Percentiles rank a stretch among this genome's conserved stretches.
Conservation (phyloP, 2,113 vertebrate genomes). For the Amphiprion ocellaris region DNA sequence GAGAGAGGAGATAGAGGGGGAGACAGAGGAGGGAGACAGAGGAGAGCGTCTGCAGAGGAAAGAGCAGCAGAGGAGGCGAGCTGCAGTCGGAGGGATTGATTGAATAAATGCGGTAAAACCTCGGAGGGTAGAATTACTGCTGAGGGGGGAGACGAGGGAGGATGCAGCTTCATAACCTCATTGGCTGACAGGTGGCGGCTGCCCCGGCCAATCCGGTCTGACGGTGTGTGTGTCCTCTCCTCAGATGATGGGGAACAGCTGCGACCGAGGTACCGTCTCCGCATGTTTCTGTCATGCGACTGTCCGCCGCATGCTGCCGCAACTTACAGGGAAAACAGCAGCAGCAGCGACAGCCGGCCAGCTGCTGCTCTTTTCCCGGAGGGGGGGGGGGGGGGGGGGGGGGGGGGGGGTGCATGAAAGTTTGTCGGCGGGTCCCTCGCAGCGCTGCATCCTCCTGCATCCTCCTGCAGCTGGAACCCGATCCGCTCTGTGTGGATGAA, state of each 20-base stretch:
- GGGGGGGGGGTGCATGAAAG: constrained; percentile 44
- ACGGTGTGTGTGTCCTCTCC: constrained; percentile 72
- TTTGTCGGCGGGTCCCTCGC: constrained; percentile 37
- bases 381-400: neutral
- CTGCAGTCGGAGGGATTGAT: constrained; percentile 90
- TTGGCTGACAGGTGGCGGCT: constrained; percentile 72
- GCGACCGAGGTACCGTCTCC: constrained; percentile 92
- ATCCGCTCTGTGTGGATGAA: constrained; percentile 36
- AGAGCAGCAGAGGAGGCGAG: constrained; percentile 73
- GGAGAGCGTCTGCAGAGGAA: constrained; percentile 42
- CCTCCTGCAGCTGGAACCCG: constrained; percentile 59
- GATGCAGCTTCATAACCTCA: constrained; percentile 67
- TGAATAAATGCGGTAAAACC: constrained; percentile 90
- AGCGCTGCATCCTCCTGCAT: constrained; percentile 32
- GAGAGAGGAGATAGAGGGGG: constrained; percentile 14
- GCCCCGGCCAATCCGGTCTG: constrained; percentile 73
- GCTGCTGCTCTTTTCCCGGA: constrained; percentile 13
- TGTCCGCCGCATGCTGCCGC: constrained; percentile 47
- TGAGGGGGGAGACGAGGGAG: constrained; percentile 9
- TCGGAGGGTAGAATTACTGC: constrained; percentile 69
- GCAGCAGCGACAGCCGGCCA: too few species aligned
- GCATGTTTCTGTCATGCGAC: constrained; percentile 63
- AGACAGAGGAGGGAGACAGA: constrained; percentile 12
- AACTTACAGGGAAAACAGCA: constrained; percentile 37
- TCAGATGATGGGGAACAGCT: constrained; percentile 96